phyloP scores from a whole-genome alignment of 2,113 vertebrate genomes.

The Burhinus bistriatus region DNA sequence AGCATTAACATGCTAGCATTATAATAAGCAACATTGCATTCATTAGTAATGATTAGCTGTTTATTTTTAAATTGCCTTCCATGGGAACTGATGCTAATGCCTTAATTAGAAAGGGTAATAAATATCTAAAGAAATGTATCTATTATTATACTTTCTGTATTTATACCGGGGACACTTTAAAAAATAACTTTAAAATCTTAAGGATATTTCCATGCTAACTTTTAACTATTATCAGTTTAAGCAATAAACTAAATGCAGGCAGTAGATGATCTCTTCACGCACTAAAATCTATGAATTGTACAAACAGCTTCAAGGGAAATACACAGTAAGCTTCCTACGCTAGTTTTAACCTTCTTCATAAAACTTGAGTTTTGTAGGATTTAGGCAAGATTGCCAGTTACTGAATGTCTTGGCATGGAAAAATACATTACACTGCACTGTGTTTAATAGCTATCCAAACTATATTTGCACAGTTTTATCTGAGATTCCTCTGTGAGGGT shows the following conservation, averaged over 20 bases:
- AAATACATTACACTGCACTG: neutral
- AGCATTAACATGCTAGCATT: neutral
- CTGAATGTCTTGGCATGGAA: neutral
- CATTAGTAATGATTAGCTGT: conserved; percentile 31
- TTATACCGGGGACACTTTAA: neutral
- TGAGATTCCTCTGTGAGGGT: neutral
- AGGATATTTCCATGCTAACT: neutral
- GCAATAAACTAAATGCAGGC: neutral
- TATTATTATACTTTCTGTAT: neutral
- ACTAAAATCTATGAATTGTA: neutral
- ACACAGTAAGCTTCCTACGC: neutral
- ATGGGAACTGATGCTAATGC: neutral
- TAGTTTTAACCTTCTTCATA: neutral
- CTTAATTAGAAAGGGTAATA: neutral
- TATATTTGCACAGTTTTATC: neutral
- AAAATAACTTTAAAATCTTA: neutral
- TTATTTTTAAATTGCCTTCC: conserved; percentile 43
- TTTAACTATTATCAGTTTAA: neutral
- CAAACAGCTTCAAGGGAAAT: neutral
- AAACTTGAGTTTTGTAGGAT: neutral
- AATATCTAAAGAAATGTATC: neutral
- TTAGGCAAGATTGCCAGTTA: neutral
- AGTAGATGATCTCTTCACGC: neutral
- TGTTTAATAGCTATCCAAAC: neutral
- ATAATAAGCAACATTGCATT: conserved; percentile 37